Base-by-base conservation (phyloP, 2,797 vertebrate species). In the Tapera naevia region DNA sequence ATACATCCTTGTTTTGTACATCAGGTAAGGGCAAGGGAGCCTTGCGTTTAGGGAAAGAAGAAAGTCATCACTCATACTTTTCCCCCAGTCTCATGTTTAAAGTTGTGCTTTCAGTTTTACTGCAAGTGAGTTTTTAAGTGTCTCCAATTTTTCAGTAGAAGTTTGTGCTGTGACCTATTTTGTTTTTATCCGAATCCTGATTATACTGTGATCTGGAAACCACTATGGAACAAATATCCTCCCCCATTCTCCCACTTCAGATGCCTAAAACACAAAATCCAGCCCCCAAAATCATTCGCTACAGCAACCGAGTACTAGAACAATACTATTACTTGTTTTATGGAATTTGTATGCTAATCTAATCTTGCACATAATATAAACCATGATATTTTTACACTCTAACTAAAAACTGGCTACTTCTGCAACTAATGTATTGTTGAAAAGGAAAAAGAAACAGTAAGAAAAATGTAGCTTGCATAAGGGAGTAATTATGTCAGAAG, bases 311-410 rank as follows among this genome's bases (percentile, higher is more conserved):
- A 69, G n/a, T 14, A 39, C 10, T 30, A 30, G 51, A 93, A 96
- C 94, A 96, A 95, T 81, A 56, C 56, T 32, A 37, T 16, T 56
- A 51, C 66, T 94, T 95, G 91, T 94, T 91, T 86, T 13, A 67
- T 8, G 39, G 58, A 60, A 92, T 84, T 60, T 61, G 7, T 69
- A 94, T 92, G 87, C 76, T 81, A 84, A 95, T 81, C 69, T 83
- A 89, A 86, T 83, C 84, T 89, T 89, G 85, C 32, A 86, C 28
- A 75, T 45, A 89, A 86, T 37, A 88, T 8, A 87, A 88, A 66
- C 37, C 65, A 62, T 56, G 81, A 45, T 35, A 81, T 46, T 94
- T 86, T 56, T 62, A 91, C 62, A 70, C 23, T 57, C 33, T 17
- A 86, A 80, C 76, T 91, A 79, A 51, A 27, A 75, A 70, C 72